These are phyloP conservation scores for Agrochola macilenta DNA, from an alignment of 2,888 invertebrate species.

Conservation along the genomic window DNA sequence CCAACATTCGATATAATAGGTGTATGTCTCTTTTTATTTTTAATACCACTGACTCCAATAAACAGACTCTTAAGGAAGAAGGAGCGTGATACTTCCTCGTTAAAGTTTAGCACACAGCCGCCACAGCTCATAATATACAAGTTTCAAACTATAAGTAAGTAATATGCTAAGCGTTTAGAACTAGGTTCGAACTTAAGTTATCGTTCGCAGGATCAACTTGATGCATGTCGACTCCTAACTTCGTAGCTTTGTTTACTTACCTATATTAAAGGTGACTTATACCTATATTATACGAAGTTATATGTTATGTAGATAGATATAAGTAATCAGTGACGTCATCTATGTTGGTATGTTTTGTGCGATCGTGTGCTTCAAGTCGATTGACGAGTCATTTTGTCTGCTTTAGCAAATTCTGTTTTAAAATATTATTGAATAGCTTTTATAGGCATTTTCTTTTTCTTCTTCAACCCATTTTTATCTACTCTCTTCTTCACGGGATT, in stretches of 20 bases:
- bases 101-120: background rate
- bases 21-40: too few species aligned
- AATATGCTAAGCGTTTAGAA: conserved; percentile 36
- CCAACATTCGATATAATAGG: too few species aligned
- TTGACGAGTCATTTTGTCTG: background rate
- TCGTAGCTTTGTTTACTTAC: conserved; percentile 10
- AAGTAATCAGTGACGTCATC: conserved; percentile 33
- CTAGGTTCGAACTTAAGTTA: conserved; percentile 15
- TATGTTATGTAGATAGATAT: background rate
- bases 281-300: background rate
- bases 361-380: background rate
- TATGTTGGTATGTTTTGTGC: background rate
- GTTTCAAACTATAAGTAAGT: conserved; percentile 16
- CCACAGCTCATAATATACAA: background rate
- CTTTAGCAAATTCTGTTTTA: background rate
- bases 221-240: conserved; percentile 14
- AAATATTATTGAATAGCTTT: background rate
- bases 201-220: conserved; percentile 1
- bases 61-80: background rate
- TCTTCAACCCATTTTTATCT: background rate
- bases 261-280: conserved; percentile 14
- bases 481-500: background rate
- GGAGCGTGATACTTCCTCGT: background rate
- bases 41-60: background rate
- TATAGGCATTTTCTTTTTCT: background rate